Evolutionary conservation across 2,888 invertebrate species (phyloP).

Genomic region (Limnephilus lunatus): DNA sequence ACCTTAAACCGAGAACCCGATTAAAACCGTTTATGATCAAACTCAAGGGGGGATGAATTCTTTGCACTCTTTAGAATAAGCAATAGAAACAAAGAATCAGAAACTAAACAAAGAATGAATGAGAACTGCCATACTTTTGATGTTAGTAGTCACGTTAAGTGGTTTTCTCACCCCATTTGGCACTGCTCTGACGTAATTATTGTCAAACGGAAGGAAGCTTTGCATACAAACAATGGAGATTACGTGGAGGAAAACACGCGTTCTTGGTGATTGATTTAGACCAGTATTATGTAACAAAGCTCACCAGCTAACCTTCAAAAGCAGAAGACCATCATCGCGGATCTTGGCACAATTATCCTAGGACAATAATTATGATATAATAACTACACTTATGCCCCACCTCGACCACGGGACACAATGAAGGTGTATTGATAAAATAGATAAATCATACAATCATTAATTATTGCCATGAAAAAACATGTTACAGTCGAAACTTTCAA

Average conservation of each 20-base stretch:
- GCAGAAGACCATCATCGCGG: conserved; percentile 45
- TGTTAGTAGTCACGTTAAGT: background rate
- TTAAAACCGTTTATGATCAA: background rate
- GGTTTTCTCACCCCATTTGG: background rate
- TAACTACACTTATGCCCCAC: conserved; percentile 13
- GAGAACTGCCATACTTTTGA: background rate
- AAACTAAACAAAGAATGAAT: background rate
- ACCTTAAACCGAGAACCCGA: conserved; percentile 19
- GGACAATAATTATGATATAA: conserved; percentile 34
- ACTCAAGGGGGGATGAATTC: background rate
- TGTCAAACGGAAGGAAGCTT: conserved; percentile 19
- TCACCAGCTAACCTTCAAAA: conserved; percentile 37
- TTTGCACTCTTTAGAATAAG: background rate
- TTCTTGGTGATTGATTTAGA: conserved; percentile 34
- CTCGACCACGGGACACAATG: conserved; percentile 12
- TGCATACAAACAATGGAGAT: conserved; percentile 38
- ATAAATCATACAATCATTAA: background rate
- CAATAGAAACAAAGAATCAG: background rate
- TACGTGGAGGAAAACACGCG: conserved; percentile 30
- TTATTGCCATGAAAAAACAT: background rate
- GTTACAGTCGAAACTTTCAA: background rate
- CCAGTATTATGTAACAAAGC: conserved; percentile 42
- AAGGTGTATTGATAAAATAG: background rate
- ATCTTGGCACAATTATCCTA: conserved; percentile 46
- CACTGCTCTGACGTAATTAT: background rate